Evolutionary conservation across 2,113 vertebrate genomes (phyloP).

Genomic region (Eurypyga helias): DNA sequence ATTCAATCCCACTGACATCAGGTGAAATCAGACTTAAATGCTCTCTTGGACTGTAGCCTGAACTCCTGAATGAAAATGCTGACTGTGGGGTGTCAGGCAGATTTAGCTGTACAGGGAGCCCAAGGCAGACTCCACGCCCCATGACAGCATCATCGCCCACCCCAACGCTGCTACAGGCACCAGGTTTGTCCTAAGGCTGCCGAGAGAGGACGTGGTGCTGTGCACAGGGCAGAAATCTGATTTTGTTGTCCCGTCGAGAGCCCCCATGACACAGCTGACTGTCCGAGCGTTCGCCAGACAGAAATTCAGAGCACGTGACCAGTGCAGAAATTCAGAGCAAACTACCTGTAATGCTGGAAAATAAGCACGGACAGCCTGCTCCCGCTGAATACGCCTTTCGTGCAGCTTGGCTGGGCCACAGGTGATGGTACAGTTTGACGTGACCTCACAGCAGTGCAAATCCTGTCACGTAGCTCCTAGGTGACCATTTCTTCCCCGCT

Average conservation of each 20-base stretch:
- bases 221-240: no score
- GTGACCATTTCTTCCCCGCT: background rate
- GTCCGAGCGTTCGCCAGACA: background rate
- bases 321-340: background rate
- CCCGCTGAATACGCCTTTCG: background rate
- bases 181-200: accelerated
- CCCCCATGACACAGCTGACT: background rate
- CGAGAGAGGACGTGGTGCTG: background rate
- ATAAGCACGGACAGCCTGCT: background rate
- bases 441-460: background rate
- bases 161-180: background rate
- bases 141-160: no score
- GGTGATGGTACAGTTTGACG: no score
- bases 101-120: background rate
- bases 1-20: no score
- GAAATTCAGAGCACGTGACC: background rate
- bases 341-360: background rate
- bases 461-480: background rate
- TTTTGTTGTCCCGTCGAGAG: background rate
- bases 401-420: background rate
- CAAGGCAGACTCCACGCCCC: background rate
- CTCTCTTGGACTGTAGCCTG: background rate
- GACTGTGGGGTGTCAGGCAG: background rate
- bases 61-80: background rate
- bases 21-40: background rate